Conservation (phyloP, 2,888 invertebrate species). For the Leptopilina syphax region DNA sequence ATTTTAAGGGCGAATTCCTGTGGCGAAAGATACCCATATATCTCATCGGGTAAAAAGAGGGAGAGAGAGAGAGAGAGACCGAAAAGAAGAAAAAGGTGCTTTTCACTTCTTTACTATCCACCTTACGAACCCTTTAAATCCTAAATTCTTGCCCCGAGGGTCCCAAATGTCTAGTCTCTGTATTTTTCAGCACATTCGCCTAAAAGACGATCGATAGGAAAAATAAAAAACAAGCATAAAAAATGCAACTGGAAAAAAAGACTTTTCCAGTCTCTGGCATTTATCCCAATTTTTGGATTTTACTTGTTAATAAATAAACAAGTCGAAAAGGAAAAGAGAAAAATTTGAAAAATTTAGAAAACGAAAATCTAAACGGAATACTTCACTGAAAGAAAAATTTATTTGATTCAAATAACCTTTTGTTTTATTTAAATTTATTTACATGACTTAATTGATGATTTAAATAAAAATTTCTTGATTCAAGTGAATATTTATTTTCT, state of each 20-base stretch:
- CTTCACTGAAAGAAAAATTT: no score
- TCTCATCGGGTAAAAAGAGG: constrained; percentile 32
- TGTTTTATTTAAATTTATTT: no score
- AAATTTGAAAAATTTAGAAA: no score
- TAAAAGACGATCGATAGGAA: constrained; percentile 20
- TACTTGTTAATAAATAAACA: no score
- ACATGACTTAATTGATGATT: no score
- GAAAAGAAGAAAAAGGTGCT: constrained; percentile 39
- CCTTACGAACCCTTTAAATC: constrained; percentile 48
- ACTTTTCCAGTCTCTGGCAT: not conserved
- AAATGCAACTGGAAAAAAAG: not conserved
- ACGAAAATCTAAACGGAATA: no score
- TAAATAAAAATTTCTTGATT: no score
- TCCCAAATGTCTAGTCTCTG: constrained; percentile 15
- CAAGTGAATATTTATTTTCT: no score
- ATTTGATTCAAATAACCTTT: no score
- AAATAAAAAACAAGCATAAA: constrained; percentile 17
- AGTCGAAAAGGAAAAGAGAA: no score
- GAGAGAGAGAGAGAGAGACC: not conserved
- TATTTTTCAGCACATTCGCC: constrained; percentile 29
- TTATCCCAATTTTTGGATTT: not conserved
- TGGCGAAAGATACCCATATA: constrained; percentile 43
- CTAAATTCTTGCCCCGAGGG: constrained; percentile 27
- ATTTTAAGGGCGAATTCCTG: constrained; percentile 48
- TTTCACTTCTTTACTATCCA: constrained; percentile 38